These are phyloP conservation scores for Panulirus ornatus DNA, from an alignment of 1,140 invertebrate genomes.

Conservation along the genomic window DNA sequence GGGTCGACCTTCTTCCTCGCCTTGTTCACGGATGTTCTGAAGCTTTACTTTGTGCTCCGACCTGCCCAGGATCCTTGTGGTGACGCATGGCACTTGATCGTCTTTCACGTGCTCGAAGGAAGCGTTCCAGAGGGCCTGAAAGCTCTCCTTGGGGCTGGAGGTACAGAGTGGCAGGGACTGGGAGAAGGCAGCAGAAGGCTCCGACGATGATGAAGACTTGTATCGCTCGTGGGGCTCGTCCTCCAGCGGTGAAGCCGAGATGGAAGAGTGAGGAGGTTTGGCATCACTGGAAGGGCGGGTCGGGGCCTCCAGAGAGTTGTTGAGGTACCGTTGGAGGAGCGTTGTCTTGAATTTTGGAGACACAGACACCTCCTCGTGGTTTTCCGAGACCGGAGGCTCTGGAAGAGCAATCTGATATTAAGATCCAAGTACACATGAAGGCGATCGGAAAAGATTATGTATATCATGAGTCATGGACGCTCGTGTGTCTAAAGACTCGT, in stretches of 20 bases:
- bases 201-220: background rate
- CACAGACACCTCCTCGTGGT: constrained; percentile 36
- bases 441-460: too few relatives aligned
- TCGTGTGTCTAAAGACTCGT: too few relatives aligned
- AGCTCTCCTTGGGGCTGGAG: constrained; percentile 51
- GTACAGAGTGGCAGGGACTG: constrained; percentile 44
- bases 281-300: background rate
- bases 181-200: background rate
- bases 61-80: background rate
- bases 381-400: constrained; percentile 39
- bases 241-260: background rate
- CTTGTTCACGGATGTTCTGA: background rate
- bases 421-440: too few relatives aligned
- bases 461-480: too few relatives aligned
- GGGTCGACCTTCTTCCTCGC: constrained; percentile 12
- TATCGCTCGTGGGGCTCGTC: constrained; percentile 22
- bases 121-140: constrained; percentile 56
- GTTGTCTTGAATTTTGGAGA: constrained; percentile 72
- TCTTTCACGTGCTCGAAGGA: constrained; percentile 63
- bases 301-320: constrained; percentile 60
- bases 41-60: constrained; percentile 15
- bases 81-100: background rate
- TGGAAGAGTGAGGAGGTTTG: background rate
- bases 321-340: constrained; percentile 73
- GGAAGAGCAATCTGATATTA: constrained; percentile 1